These are phyloP conservation scores for Embiotoca jacksoni DNA, from an alignment of 2,113 vertebrate species.

Conservation along the genomic window DNA sequence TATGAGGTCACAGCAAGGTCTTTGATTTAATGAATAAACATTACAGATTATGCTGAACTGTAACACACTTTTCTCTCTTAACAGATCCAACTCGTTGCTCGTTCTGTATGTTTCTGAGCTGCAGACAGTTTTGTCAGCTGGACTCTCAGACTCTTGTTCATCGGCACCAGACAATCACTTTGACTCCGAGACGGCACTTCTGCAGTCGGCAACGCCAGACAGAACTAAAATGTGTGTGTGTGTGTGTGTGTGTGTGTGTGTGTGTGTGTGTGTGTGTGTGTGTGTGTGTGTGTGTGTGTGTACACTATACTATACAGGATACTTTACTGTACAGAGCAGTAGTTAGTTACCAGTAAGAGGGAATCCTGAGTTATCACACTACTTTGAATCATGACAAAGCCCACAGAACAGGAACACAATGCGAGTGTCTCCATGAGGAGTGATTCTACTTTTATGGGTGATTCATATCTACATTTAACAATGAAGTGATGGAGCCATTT, in stretches of 20 bases:
- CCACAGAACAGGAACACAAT: background rate
- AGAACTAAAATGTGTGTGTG: background rate
- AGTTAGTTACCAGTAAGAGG: constrained; percentile 4
- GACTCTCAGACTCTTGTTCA: constrained; percentile 2
- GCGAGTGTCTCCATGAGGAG: constrained; percentile 10
- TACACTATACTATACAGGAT: background rate
- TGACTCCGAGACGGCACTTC: constrained; percentile 17
- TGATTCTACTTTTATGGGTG: background rate
- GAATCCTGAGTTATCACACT: background rate
- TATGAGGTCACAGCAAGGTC: too few species aligned
- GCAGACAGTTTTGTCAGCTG: constrained; percentile 21
- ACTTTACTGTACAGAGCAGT: constrained; percentile 9
- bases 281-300: constrained; percentile 6
- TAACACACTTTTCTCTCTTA: background rate
- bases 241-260: constrained; percentile 12
- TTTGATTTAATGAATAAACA: background rate
- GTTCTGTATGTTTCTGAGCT: background rate
- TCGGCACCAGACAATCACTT: constrained; percentile 33
- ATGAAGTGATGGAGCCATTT: background rate
- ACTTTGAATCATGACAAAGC: background rate
- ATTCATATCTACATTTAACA: constrained; percentile 33
- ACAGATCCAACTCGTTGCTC: background rate
- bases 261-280: constrained; percentile 19
- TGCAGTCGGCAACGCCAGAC: constrained; percentile 7
- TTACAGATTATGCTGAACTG: background rate